Conservation (phyloP, 2,888 invertebrate species). For the Chesias legatella region DNA sequence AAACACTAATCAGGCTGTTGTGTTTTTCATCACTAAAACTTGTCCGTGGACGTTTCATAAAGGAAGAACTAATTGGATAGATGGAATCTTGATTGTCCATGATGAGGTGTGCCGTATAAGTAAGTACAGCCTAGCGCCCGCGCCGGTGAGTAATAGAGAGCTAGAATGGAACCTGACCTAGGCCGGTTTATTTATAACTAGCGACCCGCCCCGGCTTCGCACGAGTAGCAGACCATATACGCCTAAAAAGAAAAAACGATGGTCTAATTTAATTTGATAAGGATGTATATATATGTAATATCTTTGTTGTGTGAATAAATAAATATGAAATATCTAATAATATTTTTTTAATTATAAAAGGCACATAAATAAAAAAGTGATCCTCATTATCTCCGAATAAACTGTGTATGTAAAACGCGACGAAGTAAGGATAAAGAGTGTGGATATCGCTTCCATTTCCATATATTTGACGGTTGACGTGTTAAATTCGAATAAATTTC, state of each 20-base stretch:
- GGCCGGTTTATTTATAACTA: slow-evolving; percentile 2
- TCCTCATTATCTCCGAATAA: not conserved
- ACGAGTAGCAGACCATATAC: too few relatives aligned
- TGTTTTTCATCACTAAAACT: not conserved
- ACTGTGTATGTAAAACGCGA: slow-evolving; percentile 13
- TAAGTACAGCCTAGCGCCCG: slow-evolving; percentile 12
- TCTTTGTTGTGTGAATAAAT: too few relatives aligned
- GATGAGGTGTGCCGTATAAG: slow-evolving; percentile 22
- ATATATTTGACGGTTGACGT: slow-evolving; percentile 36
- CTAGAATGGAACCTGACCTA: slow-evolving; percentile 4
- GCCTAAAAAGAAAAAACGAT: too few relatives aligned
- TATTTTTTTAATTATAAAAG: too few relatives aligned
- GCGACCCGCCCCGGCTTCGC: too few relatives aligned
- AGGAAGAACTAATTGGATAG: slow-evolving; percentile 24
- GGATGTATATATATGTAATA: too few relatives aligned
- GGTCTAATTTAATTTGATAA: too few relatives aligned
- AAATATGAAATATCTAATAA: too few relatives aligned
- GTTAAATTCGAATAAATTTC: slow-evolving; percentile 47
- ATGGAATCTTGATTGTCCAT: slow-evolving; percentile 19
- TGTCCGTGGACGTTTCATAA: slow-evolving; percentile 2
- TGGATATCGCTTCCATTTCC: slow-evolving; percentile 30
- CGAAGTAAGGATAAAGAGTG: slow-evolving; percentile 18
- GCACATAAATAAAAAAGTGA: too few relatives aligned
- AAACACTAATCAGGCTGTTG: too few relatives aligned
- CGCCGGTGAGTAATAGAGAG: slow-evolving; percentile 15